Conservation (phyloP, 92 coral and sea anemone species). For the Phenganax stokvisi region DNA sequence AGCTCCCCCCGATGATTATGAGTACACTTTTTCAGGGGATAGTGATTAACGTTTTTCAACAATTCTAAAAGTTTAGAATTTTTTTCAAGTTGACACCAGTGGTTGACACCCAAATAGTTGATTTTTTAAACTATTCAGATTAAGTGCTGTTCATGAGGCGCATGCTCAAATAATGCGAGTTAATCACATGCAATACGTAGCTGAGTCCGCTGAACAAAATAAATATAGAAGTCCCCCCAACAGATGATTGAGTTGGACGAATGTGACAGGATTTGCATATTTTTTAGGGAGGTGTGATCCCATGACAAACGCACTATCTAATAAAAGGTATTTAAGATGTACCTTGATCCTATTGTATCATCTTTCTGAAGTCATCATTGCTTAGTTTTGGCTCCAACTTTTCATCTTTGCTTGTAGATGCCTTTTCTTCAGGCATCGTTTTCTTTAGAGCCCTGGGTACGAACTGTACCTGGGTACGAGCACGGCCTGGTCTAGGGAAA, state of each 20-base stretch:
- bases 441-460: constrained; percentile 81
- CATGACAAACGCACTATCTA: not conserved
- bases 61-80: too few relatives aligned
- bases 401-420: constrained; percentile 43
- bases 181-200: not conserved
- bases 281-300: not conserved
- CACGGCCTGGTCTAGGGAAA: constrained; percentile 68
- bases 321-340: not conserved
- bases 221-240: not conserved
- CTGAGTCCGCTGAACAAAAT: constrained; percentile 1
- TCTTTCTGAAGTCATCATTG: constrained; percentile 39
- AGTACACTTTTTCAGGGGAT: too few relatives aligned
- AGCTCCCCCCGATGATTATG: too few relatives aligned
- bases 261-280: not conserved
- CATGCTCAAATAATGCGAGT: not conserved
- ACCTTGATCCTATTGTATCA: constrained; percentile 20
- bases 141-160: not conserved
- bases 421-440: constrained; percentile 26
- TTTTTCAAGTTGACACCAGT: too few relatives aligned
- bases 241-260: not conserved
- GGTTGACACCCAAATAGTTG: too few relatives aligned
- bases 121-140: not conserved
- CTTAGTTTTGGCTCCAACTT: constrained; percentile 35
- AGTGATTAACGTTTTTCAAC: too few relatives aligned
- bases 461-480: constrained; percentile 89